Percentiles rank a stretch among this genome's conserved stretches.
phyloP scores from a whole-genome alignment of 2,797 vertebrate species.

The Mastacembelus armatus region DNA sequence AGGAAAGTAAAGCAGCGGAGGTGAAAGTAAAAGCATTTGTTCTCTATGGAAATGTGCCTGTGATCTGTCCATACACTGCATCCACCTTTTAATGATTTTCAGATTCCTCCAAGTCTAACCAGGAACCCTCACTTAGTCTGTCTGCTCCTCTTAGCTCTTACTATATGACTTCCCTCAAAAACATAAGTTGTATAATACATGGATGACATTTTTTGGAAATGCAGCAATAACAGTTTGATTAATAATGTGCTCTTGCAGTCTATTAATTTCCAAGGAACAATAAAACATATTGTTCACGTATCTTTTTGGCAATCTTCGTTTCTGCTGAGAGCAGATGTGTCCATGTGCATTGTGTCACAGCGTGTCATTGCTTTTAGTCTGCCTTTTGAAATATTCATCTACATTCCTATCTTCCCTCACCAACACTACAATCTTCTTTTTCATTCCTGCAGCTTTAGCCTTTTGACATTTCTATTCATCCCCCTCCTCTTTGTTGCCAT shows the following conservation, averaged over 20 bases:
- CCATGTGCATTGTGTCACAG: conserved; percentile 57
- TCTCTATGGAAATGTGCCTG: not conserved
- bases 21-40: conserved; percentile 3
- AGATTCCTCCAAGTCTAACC: conserved; percentile 31
- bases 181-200: conserved; percentile 10
- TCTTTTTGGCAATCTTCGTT: conserved; percentile 23
- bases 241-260: not conserved
- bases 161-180: conserved; percentile 5
- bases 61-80: conserved; percentile 27
- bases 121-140: conserved; percentile 1
- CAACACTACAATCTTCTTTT: conserved; percentile 40
- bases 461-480: conserved; percentile 35
- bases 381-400: conserved; percentile 64
- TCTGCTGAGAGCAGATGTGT: conserved; percentile 24
- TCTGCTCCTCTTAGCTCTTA: conserved; percentile 24
- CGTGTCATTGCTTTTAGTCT: conserved; percentile 49
- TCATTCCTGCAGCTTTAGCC: conserved; percentile 38
- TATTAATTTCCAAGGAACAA: conserved; percentile 11
- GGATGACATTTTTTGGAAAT: conserved; percentile 2
- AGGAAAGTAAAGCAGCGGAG: not conserved
- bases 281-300: conserved; percentile 11
- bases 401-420: conserved; percentile 49
- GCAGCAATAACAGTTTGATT: conserved; percentile 16
- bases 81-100: conserved; percentile 17
- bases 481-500: conserved; percentile 18